Conservation (phyloP, 2,797 vertebrate species). For the Karalla daura region DNA sequence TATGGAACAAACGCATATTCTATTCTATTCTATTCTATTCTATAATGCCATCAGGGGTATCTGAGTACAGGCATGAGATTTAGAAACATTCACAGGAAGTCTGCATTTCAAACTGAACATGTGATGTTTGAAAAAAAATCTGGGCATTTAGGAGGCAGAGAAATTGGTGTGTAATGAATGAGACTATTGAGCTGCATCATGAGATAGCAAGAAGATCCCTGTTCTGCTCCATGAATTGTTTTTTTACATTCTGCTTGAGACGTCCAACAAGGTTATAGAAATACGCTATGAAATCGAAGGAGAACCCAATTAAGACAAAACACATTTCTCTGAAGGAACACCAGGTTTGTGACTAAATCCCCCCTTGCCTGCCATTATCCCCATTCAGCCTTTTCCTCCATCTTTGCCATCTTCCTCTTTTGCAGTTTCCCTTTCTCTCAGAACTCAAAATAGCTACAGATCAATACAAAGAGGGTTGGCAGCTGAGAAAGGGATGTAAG, state of each 20-base stretch:
- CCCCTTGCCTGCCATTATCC: background rate
- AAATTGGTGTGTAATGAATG: background rate
- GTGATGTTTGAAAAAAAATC: background rate
- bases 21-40: no score
- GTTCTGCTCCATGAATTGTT: background rate
- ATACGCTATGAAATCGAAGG: background rate
- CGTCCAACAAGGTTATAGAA: background rate
- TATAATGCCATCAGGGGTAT: background rate
- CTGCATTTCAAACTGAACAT: background rate
- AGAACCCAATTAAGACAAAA: background rate
- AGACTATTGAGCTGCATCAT: background rate
- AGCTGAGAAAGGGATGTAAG: constrained; percentile 18
- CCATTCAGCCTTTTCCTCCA: no score
- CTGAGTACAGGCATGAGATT: no score
- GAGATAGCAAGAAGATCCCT: background rate
- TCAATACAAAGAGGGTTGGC: constrained; percentile 46
- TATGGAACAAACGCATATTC: no score
- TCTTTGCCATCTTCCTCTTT: constrained; percentile 9
- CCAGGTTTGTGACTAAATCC: background rate
- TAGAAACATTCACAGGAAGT: background rate
- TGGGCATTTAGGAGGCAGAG: background rate
- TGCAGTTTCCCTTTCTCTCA: constrained; percentile 22
- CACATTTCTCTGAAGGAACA: background rate
- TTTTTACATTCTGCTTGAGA: no score
- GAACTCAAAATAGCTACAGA: constrained; percentile 51